phyloP scores from a whole-genome alignment of 2,113 vertebrate genomes.

The Alces alces region DNA sequence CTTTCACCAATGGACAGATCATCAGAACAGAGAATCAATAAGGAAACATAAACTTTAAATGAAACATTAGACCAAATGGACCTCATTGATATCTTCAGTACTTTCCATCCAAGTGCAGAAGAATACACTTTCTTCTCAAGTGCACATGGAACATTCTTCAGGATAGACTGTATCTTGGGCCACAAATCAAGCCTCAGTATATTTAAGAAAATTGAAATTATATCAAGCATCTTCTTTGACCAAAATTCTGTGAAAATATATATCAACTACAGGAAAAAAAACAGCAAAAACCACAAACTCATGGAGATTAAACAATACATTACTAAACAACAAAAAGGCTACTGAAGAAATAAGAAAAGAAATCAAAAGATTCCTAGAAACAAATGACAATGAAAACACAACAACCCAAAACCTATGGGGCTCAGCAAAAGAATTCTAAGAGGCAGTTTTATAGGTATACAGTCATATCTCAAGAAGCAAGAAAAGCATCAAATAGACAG shows the following conservation, averaged over 20 bases:
- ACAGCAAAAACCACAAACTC: background rate
- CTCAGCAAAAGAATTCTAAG: background rate
- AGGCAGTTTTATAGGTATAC: background rate
- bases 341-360: background rate
- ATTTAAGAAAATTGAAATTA: background rate
- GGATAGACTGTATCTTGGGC: background rate
- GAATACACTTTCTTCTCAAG: background rate
- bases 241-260: background rate
- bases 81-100: background rate
- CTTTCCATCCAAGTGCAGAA: background rate
- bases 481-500: background rate
- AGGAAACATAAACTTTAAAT: background rate
- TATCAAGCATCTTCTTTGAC: background rate
- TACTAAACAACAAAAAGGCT: background rate
- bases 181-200: background rate
- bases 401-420: background rate
- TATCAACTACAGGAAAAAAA: background rate
- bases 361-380: background rate
- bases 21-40: background rate
- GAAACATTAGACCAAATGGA: background rate
- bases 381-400: background rate
- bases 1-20: background rate
- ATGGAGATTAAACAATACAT: background rate
- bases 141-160: background rate
- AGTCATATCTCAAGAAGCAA: background rate